phyloP scores from a whole-genome alignment of 2,113 vertebrate genomes.

The Todiramphus chloris region DNA sequence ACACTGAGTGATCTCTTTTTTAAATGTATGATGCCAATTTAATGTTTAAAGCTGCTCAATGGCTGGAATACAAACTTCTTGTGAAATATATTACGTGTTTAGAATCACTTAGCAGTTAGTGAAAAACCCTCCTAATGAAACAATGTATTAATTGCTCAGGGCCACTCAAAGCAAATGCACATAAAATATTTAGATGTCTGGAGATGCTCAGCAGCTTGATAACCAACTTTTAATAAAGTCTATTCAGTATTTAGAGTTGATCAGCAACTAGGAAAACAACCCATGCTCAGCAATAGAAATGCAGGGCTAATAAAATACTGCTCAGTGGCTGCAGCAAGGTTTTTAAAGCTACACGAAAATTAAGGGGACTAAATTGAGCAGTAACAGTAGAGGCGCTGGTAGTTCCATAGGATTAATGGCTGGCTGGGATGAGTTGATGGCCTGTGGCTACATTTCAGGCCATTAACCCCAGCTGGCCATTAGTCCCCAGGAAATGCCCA shows the following conservation, averaged over 20 bases:
- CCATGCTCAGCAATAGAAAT: constrained; percentile 59
- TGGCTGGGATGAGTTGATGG: constrained; percentile 67
- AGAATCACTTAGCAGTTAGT: constrained; percentile 60
- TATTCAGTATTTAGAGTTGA: constrained; percentile 63
- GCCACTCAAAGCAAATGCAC: constrained; percentile 45
- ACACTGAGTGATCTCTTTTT: constrained; percentile 32
- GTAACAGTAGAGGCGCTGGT: constrained; percentile 60
- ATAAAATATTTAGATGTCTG: constrained; percentile 71
- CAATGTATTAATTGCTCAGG: constrained; percentile 62
- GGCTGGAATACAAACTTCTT: constrained; percentile 52
- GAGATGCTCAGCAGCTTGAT: constrained; percentile 66
- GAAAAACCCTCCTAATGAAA: constrained; percentile 62
- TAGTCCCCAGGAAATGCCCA: constrained; percentile 66
- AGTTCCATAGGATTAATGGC: constrained; percentile 71
- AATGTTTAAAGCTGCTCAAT: constrained; percentile 66
- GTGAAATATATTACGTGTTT: constrained; percentile 71
- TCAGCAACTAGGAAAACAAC: constrained; percentile 67
- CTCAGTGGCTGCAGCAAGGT: constrained; percentile 29
- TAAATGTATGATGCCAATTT: constrained; percentile 53
- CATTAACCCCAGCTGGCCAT: constrained; percentile 71
- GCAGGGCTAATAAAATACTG: constrained; percentile 64
- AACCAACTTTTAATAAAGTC: constrained; percentile 76
- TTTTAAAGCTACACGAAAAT: constrained; percentile 63
- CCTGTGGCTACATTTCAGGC: constrained; percentile 51
- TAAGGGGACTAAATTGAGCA: constrained; percentile 73